These are phyloP conservation scores for Schizopygopsis pylzovi DNA, from an alignment of 2,797 vertebrate species.

Conservation along the genomic window DNA sequence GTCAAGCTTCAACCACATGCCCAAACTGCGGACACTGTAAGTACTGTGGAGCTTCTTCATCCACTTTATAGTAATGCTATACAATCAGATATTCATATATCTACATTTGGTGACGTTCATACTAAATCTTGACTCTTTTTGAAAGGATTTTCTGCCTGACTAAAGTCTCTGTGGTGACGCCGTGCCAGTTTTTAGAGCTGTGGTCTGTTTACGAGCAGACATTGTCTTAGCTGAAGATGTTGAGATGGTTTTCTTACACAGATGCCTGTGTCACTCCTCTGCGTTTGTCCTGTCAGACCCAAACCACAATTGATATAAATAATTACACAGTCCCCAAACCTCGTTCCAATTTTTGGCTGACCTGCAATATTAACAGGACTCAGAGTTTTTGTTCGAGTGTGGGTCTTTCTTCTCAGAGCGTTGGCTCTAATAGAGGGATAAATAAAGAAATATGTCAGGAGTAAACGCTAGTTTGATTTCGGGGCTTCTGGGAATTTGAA, in stretches of 20 bases:
- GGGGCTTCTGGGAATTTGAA: conserved; percentile 15
- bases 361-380: conserved; percentile 50
- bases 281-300: conserved; percentile 43
- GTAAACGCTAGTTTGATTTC: conserved; percentile 37
- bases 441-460: conserved; percentile 49
- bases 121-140: conserved; percentile 23
- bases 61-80: conserved; percentile 13
- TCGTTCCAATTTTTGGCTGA: conserved; percentile 46
- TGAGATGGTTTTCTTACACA: conserved; percentile 28
- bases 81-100: conserved; percentile 47
- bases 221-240: conserved; percentile 24
- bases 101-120: conserved; percentile 44
- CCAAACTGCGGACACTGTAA: conserved; percentile 98
- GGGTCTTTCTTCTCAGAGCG: conserved; percentile 42
- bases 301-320: conserved; percentile 63
- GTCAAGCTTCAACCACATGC: conserved; percentile 99
- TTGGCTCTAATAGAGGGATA: conserved; percentile 36
- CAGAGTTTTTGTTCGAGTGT: conserved; percentile 42
- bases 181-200: conserved; percentile 28
- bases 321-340: conserved; percentile 34
- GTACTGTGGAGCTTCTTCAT: conserved; percentile 71
- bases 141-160: conserved; percentile 44
- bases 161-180: conserved; percentile 46
- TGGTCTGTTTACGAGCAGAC: conserved; percentile 54
- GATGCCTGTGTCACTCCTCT: conserved; percentile 49